A percentile compares a stretch with the other conserved stretches of the same genome.
Evolutionary conservation across 2,797 vertebrate species (phyloP).

Genomic region (Anas flavirostris): DNA sequence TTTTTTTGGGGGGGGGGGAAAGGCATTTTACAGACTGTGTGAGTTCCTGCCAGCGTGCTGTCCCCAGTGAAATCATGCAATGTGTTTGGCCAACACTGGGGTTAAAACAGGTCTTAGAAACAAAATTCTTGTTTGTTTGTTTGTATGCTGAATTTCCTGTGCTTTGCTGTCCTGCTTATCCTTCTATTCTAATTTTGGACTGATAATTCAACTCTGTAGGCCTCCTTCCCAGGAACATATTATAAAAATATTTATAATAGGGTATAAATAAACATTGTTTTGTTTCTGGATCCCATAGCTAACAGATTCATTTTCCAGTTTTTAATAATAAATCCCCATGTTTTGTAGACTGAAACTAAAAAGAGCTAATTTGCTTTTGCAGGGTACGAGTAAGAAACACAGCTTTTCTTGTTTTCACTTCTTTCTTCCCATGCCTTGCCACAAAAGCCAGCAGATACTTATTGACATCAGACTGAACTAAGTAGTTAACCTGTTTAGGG

Average conservation of each 20-base stretch:
- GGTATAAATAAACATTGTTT: neutral
- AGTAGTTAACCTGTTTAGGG: neutral
- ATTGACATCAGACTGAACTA: neutral
- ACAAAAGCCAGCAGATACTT: neutral
- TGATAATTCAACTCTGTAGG: neutral
- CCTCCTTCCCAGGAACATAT: neutral
- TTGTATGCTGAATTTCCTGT: neutral
- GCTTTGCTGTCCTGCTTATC: slow-evolving; percentile 9
- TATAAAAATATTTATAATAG: slow-evolving; percentile 8
- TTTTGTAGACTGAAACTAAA: neutral
- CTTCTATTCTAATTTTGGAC: neutral
- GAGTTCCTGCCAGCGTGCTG: neutral
- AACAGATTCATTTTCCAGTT: neutral
- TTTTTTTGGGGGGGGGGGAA: neutral
- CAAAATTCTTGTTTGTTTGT: neutral
- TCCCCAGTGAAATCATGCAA: neutral
- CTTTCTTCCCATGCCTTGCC: neutral
- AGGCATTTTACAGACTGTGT: accelerated
- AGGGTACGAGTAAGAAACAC: neutral
- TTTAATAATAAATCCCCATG: neutral
- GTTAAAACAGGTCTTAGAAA: neutral
- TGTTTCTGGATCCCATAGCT: neutral
- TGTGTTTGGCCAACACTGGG: neutral
- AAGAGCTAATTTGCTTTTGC: neutral
- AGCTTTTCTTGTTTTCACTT: neutral